Evolutionary conservation across 2,113 vertebrate species (phyloP).

Genomic region (Oophaga pumilio): DNA sequence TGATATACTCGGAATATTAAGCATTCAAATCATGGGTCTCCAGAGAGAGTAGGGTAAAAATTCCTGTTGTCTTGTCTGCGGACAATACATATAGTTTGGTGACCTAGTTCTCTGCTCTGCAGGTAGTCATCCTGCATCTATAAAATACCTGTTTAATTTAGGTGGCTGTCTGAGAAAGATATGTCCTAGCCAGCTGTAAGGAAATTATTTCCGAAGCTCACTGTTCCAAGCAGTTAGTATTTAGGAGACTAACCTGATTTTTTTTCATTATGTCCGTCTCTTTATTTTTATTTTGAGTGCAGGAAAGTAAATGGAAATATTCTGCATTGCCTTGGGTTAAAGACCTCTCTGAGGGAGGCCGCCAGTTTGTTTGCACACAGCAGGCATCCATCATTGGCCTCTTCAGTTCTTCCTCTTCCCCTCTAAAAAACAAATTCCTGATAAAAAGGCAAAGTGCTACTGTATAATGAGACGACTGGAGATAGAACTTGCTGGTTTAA

Average conservation of each 20-base stretch:
- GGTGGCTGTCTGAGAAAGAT: slow-evolving; percentile 18
- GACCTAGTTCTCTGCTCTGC: slow-evolving; percentile 22
- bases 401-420: not conserved
- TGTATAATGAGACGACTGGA: not conserved
- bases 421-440: slow-evolving; percentile 1
- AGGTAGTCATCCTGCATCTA: not conserved
- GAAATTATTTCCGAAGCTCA: not conserved
- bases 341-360: not conserved
- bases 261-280: not conserved
- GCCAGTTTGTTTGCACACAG: not conserved
- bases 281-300: not conserved
- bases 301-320: not conserved
- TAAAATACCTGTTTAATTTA: slow-evolving; percentile 39
- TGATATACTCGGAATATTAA: slow-evolving; percentile 3
- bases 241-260: not conserved
- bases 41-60: not conserved
- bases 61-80: not conserved
- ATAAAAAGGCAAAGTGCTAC: not conserved
- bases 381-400: not conserved
- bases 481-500: not conserved
- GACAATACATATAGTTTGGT: not conserved
- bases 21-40: not conserved
- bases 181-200: not conserved
- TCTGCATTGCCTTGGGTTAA: not conserved
- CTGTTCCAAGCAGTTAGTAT: slow-evolving; percentile 6